These are phyloP conservation scores for Macquaria ambigua DNA, from an alignment of 2,113 vertebrate genomes.

Conservation along the genomic window DNA sequence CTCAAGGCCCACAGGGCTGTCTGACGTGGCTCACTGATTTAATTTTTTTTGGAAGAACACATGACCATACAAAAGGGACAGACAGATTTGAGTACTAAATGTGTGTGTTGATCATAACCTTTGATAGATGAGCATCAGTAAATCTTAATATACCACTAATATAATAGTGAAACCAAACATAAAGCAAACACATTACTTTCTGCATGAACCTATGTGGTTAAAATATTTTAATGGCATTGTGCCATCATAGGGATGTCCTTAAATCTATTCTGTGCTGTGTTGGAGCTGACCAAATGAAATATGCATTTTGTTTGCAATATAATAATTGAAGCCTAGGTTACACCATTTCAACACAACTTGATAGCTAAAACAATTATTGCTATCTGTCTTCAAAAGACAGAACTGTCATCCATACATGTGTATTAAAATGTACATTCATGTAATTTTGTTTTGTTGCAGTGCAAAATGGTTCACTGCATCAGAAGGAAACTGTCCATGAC, in stretches of 20 bases:
- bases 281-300: not conserved
- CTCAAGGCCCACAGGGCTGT: not conserved
- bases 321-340: not conserved
- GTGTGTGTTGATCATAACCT: not conserved
- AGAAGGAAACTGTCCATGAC: conserved; percentile 95
- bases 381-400: not conserved
- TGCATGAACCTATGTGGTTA: not conserved
- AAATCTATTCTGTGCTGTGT: not conserved
- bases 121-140: not conserved
- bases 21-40: conserved; percentile 1
- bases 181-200: not conserved
- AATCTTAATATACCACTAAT: not conserved
- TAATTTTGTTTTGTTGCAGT: conserved; percentile 84
- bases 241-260: not conserved
- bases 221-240: not conserved
- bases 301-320: not conserved
- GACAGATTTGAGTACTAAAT: not conserved
- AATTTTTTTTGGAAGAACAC: not conserved
- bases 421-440: conserved; percentile 31
- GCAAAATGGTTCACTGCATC: conserved; percentile 97
- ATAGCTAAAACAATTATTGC: not conserved
- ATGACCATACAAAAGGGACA: not conserved
- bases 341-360: not conserved
- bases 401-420: not conserved
- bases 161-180: not conserved